Evolutionary conservation across 2,797 vertebrate genomes (phyloP).

Genomic region (Distichodus sexfasciatus): DNA sequence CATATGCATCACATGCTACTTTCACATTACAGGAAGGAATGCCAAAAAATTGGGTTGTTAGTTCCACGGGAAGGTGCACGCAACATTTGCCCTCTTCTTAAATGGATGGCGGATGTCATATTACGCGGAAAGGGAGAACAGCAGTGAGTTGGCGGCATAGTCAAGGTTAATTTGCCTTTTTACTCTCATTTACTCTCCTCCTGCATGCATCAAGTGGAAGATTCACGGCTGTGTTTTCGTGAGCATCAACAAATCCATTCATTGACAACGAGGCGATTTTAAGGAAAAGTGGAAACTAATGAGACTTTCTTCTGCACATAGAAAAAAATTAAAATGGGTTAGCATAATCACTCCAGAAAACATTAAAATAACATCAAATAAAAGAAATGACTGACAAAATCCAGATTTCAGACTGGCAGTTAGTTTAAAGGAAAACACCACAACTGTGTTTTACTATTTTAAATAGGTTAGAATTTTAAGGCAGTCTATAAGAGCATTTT

Average conservation of each 20-base stretch:
- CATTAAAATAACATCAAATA: not conserved
- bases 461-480: too few species aligned
- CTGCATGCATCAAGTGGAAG: not conserved
- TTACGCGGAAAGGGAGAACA: slow-evolving; percentile 13
- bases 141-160: not conserved
- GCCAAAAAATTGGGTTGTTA: not conserved
- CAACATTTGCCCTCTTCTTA: slow-evolving; percentile 11
- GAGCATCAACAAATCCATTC: not conserved
- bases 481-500: too few species aligned
- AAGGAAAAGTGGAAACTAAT: not conserved
- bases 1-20: not conserved
- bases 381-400: too few species aligned
- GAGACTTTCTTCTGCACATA: not conserved
- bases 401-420: too few species aligned
- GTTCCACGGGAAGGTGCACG: not conserved
- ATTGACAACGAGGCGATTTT: not conserved
- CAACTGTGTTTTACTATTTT: too few species aligned
- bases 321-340: too few species aligned
- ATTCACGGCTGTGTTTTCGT: slow-evolving; percentile 1
- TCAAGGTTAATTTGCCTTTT: slow-evolving; percentile 27
- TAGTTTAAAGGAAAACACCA: too few species aligned
- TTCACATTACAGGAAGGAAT: not conserved
- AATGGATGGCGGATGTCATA: slow-evolving; percentile 13
- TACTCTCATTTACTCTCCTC: not conserved
- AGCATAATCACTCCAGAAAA: not conserved